Base-by-base conservation (phyloP, 2,888 invertebrate species). In the Priocnemis perturbator region DNA sequence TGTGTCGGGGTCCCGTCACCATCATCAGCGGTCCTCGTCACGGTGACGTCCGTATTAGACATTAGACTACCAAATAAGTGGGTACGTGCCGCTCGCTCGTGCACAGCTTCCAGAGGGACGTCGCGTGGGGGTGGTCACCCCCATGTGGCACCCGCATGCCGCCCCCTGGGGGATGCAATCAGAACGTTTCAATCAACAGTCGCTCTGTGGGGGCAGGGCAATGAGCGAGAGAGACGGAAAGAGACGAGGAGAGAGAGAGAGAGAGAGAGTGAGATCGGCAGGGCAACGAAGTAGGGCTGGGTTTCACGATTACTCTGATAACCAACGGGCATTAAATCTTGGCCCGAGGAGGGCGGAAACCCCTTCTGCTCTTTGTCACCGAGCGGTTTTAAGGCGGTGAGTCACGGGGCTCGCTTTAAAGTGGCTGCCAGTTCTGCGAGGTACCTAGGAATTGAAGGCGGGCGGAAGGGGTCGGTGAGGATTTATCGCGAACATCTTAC, bases 11-110 rank as follows among this genome's bases (percentile, higher is more conserved):
- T 37, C 76, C 45, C 64, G 62, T 68, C 69, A 69, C 74, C 83
- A 79, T 78, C 78, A 73, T 79, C 81, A 75, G 71, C 67, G 69
- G 7, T 77, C 68, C 73, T 73, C 75, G 74, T 78, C 74, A 77
- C 71, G 69, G 69, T 76, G 79, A 79, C 77, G 76, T 79, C 77
- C 77, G 83, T 77, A 81, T 86, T 81, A 84, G 84, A 85, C 85
- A 88, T 89, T 88, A 88, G 87, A 89, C 87, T 89, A 87, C 87
- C 88, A 89, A 88, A 89, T 88, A 88, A 88, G 88, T 87, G 86
- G 84, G 85, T 85, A 84, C 83, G 82, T 71, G 75, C 71, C 65
- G 65, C 55, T 21, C 21, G 20, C 21, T 55, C 17, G 21, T 55
- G 23, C 20, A 37, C 37, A 37, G 37, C 37, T 11, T 37, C 37